Conservation (phyloP, 2,113 vertebrate genomes). For the Drymodes brunneopygia region DNA sequence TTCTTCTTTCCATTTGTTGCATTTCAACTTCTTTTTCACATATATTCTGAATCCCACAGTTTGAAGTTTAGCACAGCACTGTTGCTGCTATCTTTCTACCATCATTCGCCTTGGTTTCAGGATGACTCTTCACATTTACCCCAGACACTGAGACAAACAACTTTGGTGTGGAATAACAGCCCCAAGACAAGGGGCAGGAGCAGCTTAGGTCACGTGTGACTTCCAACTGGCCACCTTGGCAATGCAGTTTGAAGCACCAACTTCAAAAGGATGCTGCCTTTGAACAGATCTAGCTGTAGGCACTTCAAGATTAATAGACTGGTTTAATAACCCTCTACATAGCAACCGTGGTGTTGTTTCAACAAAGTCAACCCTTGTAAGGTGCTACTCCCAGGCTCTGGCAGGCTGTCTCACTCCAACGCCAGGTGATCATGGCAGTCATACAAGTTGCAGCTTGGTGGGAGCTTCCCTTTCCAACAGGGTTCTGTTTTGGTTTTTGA, state of each 20-base stretch:
- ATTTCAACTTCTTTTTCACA: neutral
- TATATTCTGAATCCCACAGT: neutral
- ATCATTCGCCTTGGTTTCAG: neutral
- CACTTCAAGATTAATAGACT: neutral
- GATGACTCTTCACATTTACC: neutral
- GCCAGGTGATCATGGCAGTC: fast-evolving
- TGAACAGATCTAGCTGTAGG: conserved; percentile 20
- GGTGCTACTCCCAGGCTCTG: neutral
- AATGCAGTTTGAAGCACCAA: neutral
- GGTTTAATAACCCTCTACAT: conserved; percentile 15
- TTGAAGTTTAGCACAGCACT: neutral
- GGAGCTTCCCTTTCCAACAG: neutral
- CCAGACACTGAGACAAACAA: neutral
- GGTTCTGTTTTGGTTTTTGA: neutral
- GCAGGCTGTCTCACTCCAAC: neutral
- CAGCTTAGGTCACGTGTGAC: neutral
- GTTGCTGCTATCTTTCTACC: neutral
- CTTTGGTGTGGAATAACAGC: neutral
- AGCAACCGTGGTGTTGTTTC: neutral
- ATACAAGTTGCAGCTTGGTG: neutral
- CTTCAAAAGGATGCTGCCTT: conserved; percentile 19
- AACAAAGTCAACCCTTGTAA: neutral
- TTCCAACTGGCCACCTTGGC: neutral
- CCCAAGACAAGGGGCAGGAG: neutral
- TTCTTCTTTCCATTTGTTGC: neutral